Conservation (phyloP, 2,113 vertebrate genomes). For the Cyprinus carpio region DNA sequence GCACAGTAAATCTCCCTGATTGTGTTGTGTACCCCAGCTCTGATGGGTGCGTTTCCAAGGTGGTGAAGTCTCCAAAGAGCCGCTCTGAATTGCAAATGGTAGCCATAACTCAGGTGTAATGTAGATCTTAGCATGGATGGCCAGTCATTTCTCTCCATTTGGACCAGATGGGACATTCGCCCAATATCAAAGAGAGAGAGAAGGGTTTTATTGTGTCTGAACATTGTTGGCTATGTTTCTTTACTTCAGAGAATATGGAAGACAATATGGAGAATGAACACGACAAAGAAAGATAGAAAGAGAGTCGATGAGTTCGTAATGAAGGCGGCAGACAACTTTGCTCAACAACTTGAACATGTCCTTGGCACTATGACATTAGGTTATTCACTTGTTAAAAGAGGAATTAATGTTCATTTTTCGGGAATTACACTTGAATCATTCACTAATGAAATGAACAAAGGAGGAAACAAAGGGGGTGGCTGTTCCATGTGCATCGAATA, state of each 20-base stretch:
- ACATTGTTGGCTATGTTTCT: slow-evolving; percentile 71
- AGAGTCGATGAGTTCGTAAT: background rate
- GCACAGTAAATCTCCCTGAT: slow-evolving; percentile 82
- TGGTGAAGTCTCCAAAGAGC: slow-evolving; percentile 86
- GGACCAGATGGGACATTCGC: slow-evolving; percentile 61
- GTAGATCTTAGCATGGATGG: slow-evolving; percentile 80
- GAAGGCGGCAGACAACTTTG: no score
- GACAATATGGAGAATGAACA: background rate
- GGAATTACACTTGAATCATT: slow-evolving; percentile 45
- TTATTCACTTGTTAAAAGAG: background rate
- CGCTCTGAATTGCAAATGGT: slow-evolving; percentile 97
- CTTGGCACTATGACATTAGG: background rate
- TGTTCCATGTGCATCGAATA: slow-evolving; percentile 75
- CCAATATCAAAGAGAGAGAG: slow-evolving; percentile 56
- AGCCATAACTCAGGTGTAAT: slow-evolving; percentile 94
- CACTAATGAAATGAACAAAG: slow-evolving; percentile 49
- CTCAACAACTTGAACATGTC: background rate
- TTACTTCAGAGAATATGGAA: slow-evolving; percentile 40
- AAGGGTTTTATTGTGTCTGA: slow-evolving; percentile 71
- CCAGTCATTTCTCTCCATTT: slow-evolving; percentile 75
- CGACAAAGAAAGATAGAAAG: background rate
- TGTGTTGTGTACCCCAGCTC: slow-evolving; percentile 73
- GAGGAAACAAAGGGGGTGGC: slow-evolving; percentile 49
- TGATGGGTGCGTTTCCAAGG: slow-evolving; percentile 76
- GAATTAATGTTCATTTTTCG: slow-evolving; percentile 52